Percentiles rank a stretch among this genome's conserved stretches.
Evolutionary conservation across 2,888 invertebrate genomes (phyloP).

Genomic region (Rhimphoctona megacephalus): DNA sequence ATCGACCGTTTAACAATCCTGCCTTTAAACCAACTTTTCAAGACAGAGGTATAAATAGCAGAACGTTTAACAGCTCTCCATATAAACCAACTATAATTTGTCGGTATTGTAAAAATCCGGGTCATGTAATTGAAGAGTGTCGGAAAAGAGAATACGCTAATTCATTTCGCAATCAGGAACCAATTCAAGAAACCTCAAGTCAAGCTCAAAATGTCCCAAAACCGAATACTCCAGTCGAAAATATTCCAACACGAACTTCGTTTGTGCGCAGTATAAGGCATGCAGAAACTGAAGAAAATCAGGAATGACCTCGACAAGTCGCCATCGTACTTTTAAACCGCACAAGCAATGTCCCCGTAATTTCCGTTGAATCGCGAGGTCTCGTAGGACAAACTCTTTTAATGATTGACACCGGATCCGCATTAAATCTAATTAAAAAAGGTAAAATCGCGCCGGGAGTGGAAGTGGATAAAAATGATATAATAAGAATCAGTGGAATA

Average conservation of each 20-base stretch:
- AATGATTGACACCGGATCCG: slow-evolving; percentile 53
- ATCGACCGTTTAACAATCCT: too few species aligned
- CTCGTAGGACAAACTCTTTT: slow-evolving; percentile 12
- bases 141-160: slow-evolving; percentile 39
- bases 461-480: not conserved
- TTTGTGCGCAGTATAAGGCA: slow-evolving; percentile 19
- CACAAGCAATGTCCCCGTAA: slow-evolving; percentile 37
- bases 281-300: not conserved
- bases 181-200: not conserved
- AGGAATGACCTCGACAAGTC: not conserved
- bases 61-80: not conserved
- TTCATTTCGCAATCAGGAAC: not conserved
- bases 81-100: not conserved
- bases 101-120: slow-evolving; percentile 33
- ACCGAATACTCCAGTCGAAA: not conserved
- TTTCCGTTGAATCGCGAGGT: not conserved
- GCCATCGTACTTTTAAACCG: slow-evolving; percentile 30
- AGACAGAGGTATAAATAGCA: too few species aligned
- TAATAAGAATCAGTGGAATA: slow-evolving; percentile 51
- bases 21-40: too few species aligned
- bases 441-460: slow-evolving; percentile 17
- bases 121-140: slow-evolving; percentile 30
- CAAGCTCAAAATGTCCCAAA: not conserved
- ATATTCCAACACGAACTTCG: not conserved
- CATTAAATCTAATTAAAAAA: slow-evolving; percentile 38